These are phyloP conservation scores for Perodicticus potto DNA, from an alignment of 2,797 vertebrate genomes.

Conservation along the genomic window DNA sequence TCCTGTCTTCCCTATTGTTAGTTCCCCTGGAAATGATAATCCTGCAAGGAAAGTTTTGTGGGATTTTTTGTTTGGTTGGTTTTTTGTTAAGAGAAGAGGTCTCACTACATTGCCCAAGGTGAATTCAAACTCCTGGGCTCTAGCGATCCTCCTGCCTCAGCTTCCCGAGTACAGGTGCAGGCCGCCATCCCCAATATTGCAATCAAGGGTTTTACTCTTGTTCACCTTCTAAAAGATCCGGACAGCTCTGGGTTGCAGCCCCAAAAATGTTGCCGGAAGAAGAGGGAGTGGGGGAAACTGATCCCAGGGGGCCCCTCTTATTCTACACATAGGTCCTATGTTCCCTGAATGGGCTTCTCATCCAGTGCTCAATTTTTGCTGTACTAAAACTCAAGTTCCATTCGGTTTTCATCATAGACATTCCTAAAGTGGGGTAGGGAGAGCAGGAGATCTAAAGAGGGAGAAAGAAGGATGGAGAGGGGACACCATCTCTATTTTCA, in stretches of 20 bases:
- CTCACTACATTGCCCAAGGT: too few species aligned
- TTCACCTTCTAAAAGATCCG: slow-evolving; percentile 84
- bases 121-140: too few species aligned
- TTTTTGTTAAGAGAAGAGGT: too few species aligned
- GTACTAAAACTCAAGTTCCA: slow-evolving; percentile 88
- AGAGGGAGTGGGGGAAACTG: slow-evolving; percentile 86
- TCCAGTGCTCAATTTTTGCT: slow-evolving; percentile 90
- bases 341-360: slow-evolving; percentile 92
- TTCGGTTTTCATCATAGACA: slow-evolving; percentile 83
- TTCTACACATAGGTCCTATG: slow-evolving; percentile 70
- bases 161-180: too few species aligned
- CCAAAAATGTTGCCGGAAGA: slow-evolving; percentile 84
- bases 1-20: slow-evolving; percentile 81
- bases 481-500: neutral
- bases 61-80: too few species aligned
- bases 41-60: slow-evolving; percentile 78
- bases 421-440: slow-evolving; percentile 42
- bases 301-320: slow-evolving; percentile 85
- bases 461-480: neutral
- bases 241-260: slow-evolving; percentile 84
- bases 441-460: neutral
- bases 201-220: slow-evolving; percentile 80
- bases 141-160: too few species aligned
- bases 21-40: slow-evolving; percentile 85
- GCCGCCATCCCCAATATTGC: too few species aligned